phyloP scores from a whole-genome alignment of 1,140 invertebrate species.

The Chymomyza costata region DNA sequence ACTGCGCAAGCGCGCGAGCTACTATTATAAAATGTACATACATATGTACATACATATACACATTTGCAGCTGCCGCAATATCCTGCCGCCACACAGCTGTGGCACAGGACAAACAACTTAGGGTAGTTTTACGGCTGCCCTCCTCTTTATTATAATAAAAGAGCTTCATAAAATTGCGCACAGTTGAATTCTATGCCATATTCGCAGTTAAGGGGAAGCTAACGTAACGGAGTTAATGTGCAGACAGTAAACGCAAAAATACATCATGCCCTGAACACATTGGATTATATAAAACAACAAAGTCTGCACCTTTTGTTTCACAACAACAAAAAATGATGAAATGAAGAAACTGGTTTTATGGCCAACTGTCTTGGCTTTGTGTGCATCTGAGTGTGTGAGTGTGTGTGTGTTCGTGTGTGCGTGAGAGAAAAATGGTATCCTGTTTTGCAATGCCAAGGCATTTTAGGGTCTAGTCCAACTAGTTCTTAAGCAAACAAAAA shows the following conservation, averaged over 20 bases:
- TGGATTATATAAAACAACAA: no score
- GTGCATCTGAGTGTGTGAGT: background rate
- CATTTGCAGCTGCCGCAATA: conserved; percentile 45
- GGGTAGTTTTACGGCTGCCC: conserved; percentile 42
- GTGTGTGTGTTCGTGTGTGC: conserved; percentile 3
- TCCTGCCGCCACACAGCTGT: conserved; percentile 10
- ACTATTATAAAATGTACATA: conserved; percentile 23
- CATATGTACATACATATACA: conserved; percentile 13
- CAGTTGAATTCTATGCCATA: conserved; percentile 51
- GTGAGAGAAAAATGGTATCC: conserved; percentile 10
- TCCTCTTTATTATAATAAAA: no score
- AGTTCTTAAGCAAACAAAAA: conserved; percentile 41
- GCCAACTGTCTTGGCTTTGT: conserved; percentile 43
- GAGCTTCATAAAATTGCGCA: no score
- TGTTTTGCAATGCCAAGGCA: conserved; percentile 6
- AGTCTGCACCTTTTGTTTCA: conserved; percentile 47
- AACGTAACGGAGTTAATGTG: conserved; percentile 8
- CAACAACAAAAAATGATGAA: conserved; percentile 41
- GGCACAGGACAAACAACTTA: conserved; percentile 56
- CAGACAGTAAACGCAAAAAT: conserved; percentile 11
- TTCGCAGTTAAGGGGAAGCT: conserved; percentile 53
- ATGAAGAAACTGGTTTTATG: conserved; percentile 61
- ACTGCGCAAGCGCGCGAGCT: no score
- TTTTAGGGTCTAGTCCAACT: conserved; percentile 36
- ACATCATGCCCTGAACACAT: conserved; percentile 24